Conservation (phyloP, 1,140 invertebrate species). For the Drosophila hydei region DNA sequence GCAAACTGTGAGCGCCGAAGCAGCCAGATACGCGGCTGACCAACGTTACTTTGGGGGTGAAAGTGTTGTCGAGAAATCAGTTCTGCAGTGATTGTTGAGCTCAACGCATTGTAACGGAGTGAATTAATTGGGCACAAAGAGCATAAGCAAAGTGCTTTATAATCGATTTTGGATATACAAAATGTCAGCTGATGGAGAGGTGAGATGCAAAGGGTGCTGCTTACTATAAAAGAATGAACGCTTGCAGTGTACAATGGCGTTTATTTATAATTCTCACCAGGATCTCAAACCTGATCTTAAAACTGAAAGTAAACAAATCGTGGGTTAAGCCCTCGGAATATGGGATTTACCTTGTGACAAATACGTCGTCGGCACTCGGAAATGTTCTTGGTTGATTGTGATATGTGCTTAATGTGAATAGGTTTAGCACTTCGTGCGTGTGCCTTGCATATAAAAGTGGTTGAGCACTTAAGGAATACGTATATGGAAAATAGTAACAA, state of each 20-base stretch:
- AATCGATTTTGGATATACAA: neutral
- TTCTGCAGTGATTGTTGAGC: slow-evolving; percentile 15
- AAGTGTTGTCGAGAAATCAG: slow-evolving; percentile 15
- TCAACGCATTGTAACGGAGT: slow-evolving; percentile 2
- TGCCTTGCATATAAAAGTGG: slow-evolving; percentile 46
- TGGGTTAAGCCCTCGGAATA: slow-evolving; percentile 36
- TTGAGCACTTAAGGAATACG: slow-evolving; percentile 41
- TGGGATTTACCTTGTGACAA: slow-evolving; percentile 34
- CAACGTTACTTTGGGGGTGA: slow-evolving; percentile 22
- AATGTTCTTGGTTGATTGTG: slow-evolving; percentile 39
- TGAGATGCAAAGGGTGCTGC: no score
- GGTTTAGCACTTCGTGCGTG: slow-evolving; percentile 21
- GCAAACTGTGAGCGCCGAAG: slow-evolving; percentile 12
- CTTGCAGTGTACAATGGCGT: no score
- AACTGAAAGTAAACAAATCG: slow-evolving; percentile 39
- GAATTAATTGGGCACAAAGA: neutral
- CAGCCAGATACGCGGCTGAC: neutral
- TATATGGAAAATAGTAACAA: slow-evolving; percentile 16
- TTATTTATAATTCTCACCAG: neutral
- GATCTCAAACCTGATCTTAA: neutral
- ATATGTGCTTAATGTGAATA: slow-evolving; percentile 14
- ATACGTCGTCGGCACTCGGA: slow-evolving; percentile 26
- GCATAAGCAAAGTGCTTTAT: neutral
- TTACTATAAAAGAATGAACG: no score
- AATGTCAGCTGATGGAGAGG: slow-evolving; percentile 5